These are phyloP conservation scores for Pterocles gutturalis DNA, from an alignment of 2,113 vertebrate species.

Conservation along the genomic window DNA sequence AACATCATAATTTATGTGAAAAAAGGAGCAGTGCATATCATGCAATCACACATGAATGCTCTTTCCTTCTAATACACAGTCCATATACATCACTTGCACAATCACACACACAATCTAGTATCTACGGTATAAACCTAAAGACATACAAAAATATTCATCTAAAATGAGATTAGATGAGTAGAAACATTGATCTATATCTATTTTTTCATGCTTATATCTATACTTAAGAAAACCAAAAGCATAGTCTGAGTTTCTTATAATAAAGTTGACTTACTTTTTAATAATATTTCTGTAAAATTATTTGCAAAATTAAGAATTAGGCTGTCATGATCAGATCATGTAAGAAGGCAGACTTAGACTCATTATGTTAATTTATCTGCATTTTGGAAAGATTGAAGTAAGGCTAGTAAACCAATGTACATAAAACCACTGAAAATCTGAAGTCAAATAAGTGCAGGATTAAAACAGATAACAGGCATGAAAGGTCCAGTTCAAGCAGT, in stretches of 20 bases:
- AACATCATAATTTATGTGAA: neutral
- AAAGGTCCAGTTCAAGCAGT: neutral
- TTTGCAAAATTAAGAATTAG: neutral
- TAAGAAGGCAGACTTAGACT: neutral
- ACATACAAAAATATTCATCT: neutral
- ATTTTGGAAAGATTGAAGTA: conserved; percentile 59
- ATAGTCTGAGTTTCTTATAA: neutral
- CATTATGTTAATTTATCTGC: conserved; percentile 61
- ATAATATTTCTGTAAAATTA: neutral
- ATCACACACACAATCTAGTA: neutral
- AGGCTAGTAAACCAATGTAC: neutral
- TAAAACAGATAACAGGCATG: neutral
- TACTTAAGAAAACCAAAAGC: neutral
- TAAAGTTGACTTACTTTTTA: neutral
- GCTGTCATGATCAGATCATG: neutral
- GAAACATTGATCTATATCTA: neutral
- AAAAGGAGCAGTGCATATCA: neutral
- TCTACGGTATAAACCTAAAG: neutral
- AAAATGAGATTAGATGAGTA: neutral
- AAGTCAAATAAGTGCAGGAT: neutral
- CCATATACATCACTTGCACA: neutral
- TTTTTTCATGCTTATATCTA: neutral
- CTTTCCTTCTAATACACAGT: neutral
- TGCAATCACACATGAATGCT: neutral
- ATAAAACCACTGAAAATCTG: neutral